phyloP scores from a whole-genome alignment of 2,797 vertebrate species.

The Echeneis naucrates region DNA sequence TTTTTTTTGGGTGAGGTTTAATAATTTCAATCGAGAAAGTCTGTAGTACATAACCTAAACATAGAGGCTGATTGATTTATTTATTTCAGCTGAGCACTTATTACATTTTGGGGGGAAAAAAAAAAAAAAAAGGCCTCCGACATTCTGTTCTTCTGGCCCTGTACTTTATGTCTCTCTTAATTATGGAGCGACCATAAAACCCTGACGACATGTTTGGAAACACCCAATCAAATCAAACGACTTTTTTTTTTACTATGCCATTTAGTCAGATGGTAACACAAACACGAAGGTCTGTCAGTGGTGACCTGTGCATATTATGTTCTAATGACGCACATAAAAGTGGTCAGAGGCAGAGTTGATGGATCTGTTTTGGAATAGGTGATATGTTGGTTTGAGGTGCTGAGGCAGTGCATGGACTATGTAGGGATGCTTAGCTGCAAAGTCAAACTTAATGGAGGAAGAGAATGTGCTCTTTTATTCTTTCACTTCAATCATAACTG shows the following conservation, averaged over 20 bases:
- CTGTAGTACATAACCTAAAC: too few species aligned
- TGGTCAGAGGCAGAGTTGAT: neutral
- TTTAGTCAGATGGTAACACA: neutral
- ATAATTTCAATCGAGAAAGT: too few species aligned
- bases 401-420: neutral
- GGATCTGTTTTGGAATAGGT: neutral
- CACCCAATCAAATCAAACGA: neutral
- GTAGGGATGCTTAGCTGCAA: neutral
- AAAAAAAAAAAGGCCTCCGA: slow-evolving; percentile 18
- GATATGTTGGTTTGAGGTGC: neutral
- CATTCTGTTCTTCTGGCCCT: slow-evolving; percentile 10
- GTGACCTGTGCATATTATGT: neutral
- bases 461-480: slow-evolving; percentile 1
- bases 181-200: neutral
- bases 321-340: neutral
- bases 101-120: slow-evolving; percentile 23
- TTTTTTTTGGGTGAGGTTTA: too few species aligned
- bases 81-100: slow-evolving; percentile 42
- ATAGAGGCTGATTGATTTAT: too few species aligned
- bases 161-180: slow-evolving; percentile 10
- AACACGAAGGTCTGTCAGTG: neutral
- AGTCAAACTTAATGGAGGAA: neutral
- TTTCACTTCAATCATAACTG: neutral
- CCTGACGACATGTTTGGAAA: neutral
- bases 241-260: neutral